Evolutionary conservation across 2,113 vertebrate genomes (phyloP), one percentile per base, ranked within the genome.

Genomic region (Laticauda colubrina): DNA sequence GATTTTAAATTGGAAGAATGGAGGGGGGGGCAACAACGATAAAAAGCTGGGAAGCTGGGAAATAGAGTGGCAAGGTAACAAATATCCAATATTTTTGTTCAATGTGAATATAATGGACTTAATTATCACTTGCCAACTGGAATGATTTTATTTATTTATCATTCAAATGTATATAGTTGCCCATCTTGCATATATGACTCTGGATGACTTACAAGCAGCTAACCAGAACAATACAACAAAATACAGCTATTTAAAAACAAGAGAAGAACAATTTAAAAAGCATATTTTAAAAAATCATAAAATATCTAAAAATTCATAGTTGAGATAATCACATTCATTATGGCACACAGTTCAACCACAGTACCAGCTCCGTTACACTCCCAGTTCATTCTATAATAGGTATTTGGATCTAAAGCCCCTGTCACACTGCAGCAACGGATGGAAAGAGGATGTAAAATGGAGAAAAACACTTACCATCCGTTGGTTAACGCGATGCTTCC

Each of bases 1-100:
- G 34, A 43, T 39, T 81, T 21, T 39, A 93, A 96, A 92, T 89
- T 95, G 39, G 93, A 95, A 97, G 95, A 89, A 81, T 7, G 85
- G 69, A 90, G 91, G 96, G 93, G 91, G 2, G 48, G 55, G 90
- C 88, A 85, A 56, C 53, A 92, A 21, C 34, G 23, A 61, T 14
- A 64, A 39, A 51, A 91, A 43, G 59, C 10, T 26, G 54, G 8
- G 45, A 92, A 85, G 51, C 89, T 87, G 39, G 23, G 45, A 21
- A 85, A n/a, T 55, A 29, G 21, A 2, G n/a, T 21, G 69, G 23
- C 5, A n/a, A 56, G n/a, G 29, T 15, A 12, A 87, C 59, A 24
- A 24, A 3, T 1, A 26, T 34, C 2, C 56, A 54, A 1, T 43
- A 87, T 21, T 45, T 81, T 81, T 43, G 34, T 81, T 81, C 18